These are phyloP conservation scores for Meriones psammophilus DNA, from an alignment of 2,797 vertebrate species.

Conservation along the genomic window DNA sequence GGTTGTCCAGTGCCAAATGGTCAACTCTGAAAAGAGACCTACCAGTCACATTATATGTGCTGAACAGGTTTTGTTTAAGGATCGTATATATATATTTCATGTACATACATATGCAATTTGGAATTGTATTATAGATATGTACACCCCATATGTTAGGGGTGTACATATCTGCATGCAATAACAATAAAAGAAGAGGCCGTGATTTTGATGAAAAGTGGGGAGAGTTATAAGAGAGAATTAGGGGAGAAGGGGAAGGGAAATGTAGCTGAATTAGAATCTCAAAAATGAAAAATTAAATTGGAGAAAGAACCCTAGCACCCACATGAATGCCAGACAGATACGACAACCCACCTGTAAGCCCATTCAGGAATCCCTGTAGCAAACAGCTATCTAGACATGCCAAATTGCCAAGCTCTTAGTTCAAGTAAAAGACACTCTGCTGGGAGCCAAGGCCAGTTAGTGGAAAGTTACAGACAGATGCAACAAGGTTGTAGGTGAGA, in stretches of 20 bases:
- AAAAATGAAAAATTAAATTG: background rate
- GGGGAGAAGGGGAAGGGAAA: background rate
- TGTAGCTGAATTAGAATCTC: background rate
- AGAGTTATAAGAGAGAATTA: background rate
- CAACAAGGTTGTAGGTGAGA: too few relatives aligned
- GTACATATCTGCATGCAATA: background rate
- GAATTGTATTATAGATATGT: too few relatives aligned
- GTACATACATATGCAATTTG: background rate
- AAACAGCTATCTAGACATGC: background rate
- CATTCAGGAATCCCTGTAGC: background rate
- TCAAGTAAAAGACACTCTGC: background rate
- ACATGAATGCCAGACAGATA: background rate
- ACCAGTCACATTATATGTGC: background rate
- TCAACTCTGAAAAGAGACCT: background rate
- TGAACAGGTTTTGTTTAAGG: background rate
- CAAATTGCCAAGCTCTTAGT: background rate
- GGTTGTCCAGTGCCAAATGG: background rate
- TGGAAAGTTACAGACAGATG: too few relatives aligned
- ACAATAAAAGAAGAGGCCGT: background rate
- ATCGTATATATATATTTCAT: background rate
- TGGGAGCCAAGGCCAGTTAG: too few relatives aligned
- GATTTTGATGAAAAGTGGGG: background rate
- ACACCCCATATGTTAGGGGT: background rate
- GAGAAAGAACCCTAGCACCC: background rate
- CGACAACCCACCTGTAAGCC: background rate